A percentile compares a stretch with the other conserved stretches of the same genome.
Conservation (phyloP, 2,113 vertebrate species). For the Boleophthalmus pectinirostris region DNA sequence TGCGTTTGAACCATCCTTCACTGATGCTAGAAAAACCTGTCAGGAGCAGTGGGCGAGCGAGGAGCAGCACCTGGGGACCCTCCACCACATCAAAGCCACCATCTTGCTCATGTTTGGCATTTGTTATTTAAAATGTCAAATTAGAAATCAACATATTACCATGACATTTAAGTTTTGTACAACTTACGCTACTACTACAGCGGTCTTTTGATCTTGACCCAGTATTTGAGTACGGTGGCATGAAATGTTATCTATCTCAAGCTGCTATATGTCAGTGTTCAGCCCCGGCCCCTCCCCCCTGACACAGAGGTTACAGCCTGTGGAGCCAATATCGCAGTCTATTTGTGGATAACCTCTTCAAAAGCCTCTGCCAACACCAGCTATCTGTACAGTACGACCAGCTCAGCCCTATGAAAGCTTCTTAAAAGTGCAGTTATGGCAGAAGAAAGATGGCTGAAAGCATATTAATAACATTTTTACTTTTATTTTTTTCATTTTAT, state of each 20-base stretch:
- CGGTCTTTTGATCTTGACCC: neutral
- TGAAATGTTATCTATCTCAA: conserved; percentile 9
- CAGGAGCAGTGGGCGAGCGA: neutral
- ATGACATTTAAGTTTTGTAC: neutral
- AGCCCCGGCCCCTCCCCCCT: neutral
- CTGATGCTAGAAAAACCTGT: neutral
- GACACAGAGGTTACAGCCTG: conserved; percentile 4
- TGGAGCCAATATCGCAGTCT: neutral
- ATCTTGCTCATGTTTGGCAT: neutral
- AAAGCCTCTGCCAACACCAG: neutral
- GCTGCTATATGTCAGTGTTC: neutral
- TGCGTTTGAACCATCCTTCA: neutral
- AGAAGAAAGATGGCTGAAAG: too few species aligned
- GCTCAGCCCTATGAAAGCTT: too few species aligned
- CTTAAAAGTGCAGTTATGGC: too few species aligned
- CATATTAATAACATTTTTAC: too few species aligned
- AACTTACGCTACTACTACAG: too few species aligned
- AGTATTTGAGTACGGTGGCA: neutral
- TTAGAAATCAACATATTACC: neutral
- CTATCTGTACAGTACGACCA: neutral
- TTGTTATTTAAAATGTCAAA: neutral
- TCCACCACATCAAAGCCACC: neutral
- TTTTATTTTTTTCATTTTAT: too few species aligned
- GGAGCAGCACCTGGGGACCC: neutral
- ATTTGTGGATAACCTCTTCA: conserved; percentile 5